phyloP scores from a whole-genome alignment of 2,888 invertebrate species.

The Dorcus parallelipipedus region DNA sequence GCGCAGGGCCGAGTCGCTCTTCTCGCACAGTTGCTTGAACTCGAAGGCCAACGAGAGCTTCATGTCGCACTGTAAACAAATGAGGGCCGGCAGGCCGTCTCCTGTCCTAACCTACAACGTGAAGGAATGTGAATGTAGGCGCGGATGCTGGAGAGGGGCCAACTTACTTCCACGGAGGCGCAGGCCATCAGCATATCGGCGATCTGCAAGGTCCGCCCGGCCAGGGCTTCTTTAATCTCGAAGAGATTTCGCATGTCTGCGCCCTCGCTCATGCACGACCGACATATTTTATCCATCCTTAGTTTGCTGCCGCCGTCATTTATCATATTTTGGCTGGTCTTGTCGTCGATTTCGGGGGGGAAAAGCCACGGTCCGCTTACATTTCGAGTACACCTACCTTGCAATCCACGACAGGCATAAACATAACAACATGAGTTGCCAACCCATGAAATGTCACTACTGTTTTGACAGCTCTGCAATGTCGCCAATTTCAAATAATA shows the following conservation, averaged over 20 bases:
- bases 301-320: conserved; percentile 7
- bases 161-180: conserved; percentile 44
- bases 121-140: conserved; percentile 14
- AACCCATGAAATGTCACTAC: no score
- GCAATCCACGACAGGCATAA: no score
- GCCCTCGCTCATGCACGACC: conserved; percentile 45
- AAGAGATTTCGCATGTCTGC: conserved; percentile 46
- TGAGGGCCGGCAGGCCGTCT: conserved; percentile 44
- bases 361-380: no score
- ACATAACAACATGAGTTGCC: no score
- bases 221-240: conserved; percentile 36
- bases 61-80: conserved; percentile 43
- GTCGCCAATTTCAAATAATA: no score
- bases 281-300: conserved; percentile 45
- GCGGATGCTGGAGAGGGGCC: background rate
- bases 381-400: no score
- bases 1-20: conserved; percentile 42
- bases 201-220: conserved; percentile 38
- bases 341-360: no score
- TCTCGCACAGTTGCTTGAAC: conserved; percentile 47
- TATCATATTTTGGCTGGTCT: conserved; percentile 6
- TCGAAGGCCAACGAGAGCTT: conserved; percentile 44
- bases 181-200: conserved; percentile 48
- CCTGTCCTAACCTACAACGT: conserved; percentile 35
- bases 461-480: no score